Evolutionary conservation across 1,140 invertebrate genomes (phyloP), one percentile per base, ranked within the genome.

Genomic region (Sycobia sp.): DNA sequence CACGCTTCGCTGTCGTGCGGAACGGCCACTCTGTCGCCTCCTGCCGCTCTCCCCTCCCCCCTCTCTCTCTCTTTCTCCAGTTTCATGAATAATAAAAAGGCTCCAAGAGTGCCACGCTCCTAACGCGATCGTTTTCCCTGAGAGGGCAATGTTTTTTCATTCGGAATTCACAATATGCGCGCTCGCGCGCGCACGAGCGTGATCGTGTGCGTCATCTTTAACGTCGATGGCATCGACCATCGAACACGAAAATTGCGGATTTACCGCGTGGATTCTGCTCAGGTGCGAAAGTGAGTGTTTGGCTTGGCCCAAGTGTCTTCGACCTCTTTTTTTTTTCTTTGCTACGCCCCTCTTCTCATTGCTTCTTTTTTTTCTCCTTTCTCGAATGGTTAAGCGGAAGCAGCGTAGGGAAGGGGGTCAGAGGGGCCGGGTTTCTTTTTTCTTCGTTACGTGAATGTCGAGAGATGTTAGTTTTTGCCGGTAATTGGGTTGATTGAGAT

Each of bases 61-160:
- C 70, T 71, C 67, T 71, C 67, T 22, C 70, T 70, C 67, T 71
- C 67, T 71, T 66, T 22, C 70, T 70, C 67, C 71, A 66, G 67
- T 79, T 80, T 80, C 79, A 81, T 81, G 79, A 81, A 81, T 81
- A 81, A 81, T 80, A 80, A 81, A 78, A 76, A 76, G 77, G 69
- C n/a, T 66, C 75, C 69, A 76, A 77, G 61, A 41, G 76, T 77
- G 75, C 74, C 73, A 67, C 71, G 22, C 69, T 65, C 44, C 41
- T 54, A 54, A 46, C 39, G 66, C 75, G 66, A 73, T 72, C 71
- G 71, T 71, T 79, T 78, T 73, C 69, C 69, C 68, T 68, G 64
- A 75, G 71, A 75, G 72, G 71, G 65, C 72, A 72, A 76, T 78
- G 76, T 79, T 81, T 79, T 76, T 78, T 75, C 73, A 75, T 76